Conservation (phyloP, 2,113 vertebrate genomes). For the Rana temporaria region DNA sequence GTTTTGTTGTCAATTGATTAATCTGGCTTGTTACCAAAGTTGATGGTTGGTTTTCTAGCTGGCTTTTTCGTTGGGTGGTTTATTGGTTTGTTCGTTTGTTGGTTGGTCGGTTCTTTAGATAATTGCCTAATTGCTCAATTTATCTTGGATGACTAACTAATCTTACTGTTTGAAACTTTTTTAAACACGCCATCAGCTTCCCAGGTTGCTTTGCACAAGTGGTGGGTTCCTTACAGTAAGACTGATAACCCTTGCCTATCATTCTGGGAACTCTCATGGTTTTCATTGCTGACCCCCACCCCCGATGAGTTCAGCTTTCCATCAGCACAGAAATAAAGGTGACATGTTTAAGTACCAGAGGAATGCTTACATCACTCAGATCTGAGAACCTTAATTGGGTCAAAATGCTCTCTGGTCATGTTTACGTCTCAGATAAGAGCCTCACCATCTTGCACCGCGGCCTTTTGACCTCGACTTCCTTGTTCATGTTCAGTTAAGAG, state of each 20-base stretch:
- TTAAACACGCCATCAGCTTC: constrained; percentile 3
- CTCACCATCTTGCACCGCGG: constrained; percentile 79
- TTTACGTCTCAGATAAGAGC: constrained; percentile 86
- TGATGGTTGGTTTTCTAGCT: too few species aligned
- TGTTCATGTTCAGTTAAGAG: constrained; percentile 76
- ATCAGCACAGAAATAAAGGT: constrained; percentile 71
- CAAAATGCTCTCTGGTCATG: constrained; percentile 81
- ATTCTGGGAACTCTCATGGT: constrained; percentile 28
- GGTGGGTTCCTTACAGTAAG: constrained; percentile 29
- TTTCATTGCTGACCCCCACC: constrained; percentile 58
- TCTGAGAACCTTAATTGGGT: constrained; percentile 83
- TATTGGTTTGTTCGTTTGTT: too few species aligned
- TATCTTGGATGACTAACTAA: too few species aligned
- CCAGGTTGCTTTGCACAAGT: constrained; percentile 14
- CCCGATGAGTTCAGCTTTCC: constrained; percentile 63
- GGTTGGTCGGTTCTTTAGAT: too few species aligned
- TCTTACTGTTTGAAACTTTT: not conserved
- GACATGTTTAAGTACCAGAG: constrained; percentile 71
- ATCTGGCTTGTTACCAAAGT: too few species aligned
- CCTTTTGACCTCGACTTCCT: constrained; percentile 81
- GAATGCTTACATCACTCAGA: constrained; percentile 77
- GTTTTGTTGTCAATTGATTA: too few species aligned
- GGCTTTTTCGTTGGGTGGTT: too few species aligned
- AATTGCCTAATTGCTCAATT: too few species aligned
- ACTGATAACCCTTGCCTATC: constrained; percentile 40